A percentile compares a stretch with the other conserved stretches of the same genome.
phyloP scores from a whole-genome alignment of 2,888 invertebrate species.

The Alcis repandata region DNA sequence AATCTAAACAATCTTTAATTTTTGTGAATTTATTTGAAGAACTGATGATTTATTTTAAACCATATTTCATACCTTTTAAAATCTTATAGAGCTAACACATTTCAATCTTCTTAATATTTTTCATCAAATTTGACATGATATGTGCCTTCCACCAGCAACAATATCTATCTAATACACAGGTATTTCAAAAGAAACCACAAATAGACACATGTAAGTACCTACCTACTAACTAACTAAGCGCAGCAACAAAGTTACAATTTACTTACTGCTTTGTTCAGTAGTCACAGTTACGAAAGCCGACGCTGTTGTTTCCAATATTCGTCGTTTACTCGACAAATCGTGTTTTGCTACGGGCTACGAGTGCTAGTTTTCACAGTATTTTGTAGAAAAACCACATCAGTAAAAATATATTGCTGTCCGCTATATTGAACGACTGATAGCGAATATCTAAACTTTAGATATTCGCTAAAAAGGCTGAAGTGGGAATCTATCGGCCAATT shows the following conservation, averaged over 20 bases:
- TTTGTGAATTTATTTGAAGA: no score
- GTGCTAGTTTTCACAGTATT: constrained; percentile 69
- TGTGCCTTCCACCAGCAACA: no score
- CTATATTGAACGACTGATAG: constrained; percentile 8
- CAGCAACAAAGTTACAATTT: constrained; percentile 14
- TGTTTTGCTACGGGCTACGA: constrained; percentile 54
- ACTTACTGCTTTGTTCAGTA: constrained; percentile 39
- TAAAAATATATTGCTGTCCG: constrained; percentile 32
- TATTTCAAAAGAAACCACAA: neutral
- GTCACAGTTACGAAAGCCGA: constrained; percentile 43
- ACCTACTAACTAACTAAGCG: neutral
- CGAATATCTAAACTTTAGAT: neutral
- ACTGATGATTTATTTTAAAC: no score
- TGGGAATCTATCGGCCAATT: no score
- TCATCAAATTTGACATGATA: no score
- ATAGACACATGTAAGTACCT: neutral
- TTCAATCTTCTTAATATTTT: no score
- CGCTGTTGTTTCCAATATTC: constrained; percentile 51
- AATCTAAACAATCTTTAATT: no score
- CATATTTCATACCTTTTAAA: no score
- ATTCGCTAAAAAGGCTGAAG: no score
- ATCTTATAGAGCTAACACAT: no score
- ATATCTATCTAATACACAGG: neutral
- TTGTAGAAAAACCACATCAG: constrained; percentile 52
- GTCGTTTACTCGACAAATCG: constrained; percentile 67